Base-by-base conservation (phyloP, 2,113 vertebrate species). In the Caranx ignobilis region DNA sequence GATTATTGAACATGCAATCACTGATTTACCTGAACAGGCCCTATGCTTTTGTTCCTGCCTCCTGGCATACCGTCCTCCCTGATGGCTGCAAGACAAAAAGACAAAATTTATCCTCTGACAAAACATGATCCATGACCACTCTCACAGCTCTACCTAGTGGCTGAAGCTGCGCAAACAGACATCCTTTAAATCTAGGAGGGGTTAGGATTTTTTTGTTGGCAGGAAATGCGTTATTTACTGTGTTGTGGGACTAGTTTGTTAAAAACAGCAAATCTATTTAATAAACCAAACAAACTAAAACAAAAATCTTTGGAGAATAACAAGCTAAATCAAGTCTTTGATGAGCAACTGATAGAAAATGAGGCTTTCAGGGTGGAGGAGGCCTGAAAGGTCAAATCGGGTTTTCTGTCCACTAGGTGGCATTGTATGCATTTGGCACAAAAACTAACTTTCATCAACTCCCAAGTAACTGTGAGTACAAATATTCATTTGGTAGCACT, bases 41-140 rank as follows among this genome's bases (percentile, higher is more conserved):
- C 98, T 0, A 99, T 99, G 94, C 98, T 99, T 95, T 99, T 99
- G 93, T 99, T 99, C 82, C 98, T 95, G 73, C 98, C 98, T 88
- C 98, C 98, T 2, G 98, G 98, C 98, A 99, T 99, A 79, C 98
- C 98, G 89, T 99, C 98, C 91, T 99, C 98, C 90, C 98, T 96
- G 94, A 99, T 99, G 91, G 98, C 98, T 99, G 84, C 12, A 66
- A 26, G 74, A 85, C 3, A 62, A 48, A 75, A 66, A 93, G 2
- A 82, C 4, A 63, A 12, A 41, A 55, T 18, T 5, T 47, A 34
- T 62, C 3, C 6, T 21, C 0, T 57, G 11, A 67, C 59, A 72
- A 32, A 32, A 45, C 39, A 61, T 6, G 7, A 45, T 10, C 4
- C 26, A 37, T 59, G 6, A 16, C 19, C 43, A 37, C 71, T 45